Percentiles rank a stretch among this genome's conserved stretches.
phyloP scores from a whole-genome alignment of 2,113 vertebrate species.

The Cololabis saira region DNA sequence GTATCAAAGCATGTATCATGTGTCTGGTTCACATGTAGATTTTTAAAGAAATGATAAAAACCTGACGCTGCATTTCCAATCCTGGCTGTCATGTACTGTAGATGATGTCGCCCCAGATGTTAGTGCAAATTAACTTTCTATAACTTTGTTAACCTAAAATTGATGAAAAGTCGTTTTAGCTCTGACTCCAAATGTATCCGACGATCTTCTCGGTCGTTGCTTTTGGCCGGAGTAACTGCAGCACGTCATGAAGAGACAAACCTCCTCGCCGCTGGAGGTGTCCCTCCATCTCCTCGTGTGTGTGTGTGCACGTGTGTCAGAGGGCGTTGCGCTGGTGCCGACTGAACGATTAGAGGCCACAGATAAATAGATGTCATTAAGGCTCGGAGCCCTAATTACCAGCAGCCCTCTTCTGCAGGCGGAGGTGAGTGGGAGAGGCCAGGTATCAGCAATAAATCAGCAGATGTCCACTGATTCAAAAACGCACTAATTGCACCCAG shows the following conservation, averaged over 20 bases:
- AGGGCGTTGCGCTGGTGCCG: slow-evolving; percentile 52
- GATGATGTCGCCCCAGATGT: too few species aligned
- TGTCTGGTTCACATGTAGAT: too few species aligned
- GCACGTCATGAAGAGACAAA: slow-evolving; percentile 37
- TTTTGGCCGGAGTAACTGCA: slow-evolving; percentile 4
- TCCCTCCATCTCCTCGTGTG: neutral
- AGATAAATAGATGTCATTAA: slow-evolving; percentile 83
- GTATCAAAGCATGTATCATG: too few species aligned
- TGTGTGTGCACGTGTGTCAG: slow-evolving; percentile 26
- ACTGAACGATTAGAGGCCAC: slow-evolving; percentile 58
- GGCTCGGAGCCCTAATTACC: slow-evolving; percentile 76
- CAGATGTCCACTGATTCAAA: slow-evolving; percentile 18
- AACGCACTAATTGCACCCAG: slow-evolving; percentile 5
- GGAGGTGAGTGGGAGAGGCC: slow-evolving; percentile 62
- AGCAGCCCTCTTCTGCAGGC: slow-evolving; percentile 55
- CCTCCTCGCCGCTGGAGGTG: slow-evolving; percentile 28
- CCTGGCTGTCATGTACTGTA: too few species aligned
- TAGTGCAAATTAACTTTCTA: too few species aligned
- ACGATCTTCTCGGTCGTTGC: neutral
- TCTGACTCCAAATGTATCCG: neutral
- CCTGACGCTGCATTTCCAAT: too few species aligned
- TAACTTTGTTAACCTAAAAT: neutral
- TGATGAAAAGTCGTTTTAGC: neutral
- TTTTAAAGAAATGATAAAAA: too few species aligned
- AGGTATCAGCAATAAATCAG: slow-evolving; percentile 77